A percentile compares a stretch with the other conserved stretches of the same genome.
Conservation (phyloP, 2,888 invertebrate species). For the Phoenoteleia sp. region DNA sequence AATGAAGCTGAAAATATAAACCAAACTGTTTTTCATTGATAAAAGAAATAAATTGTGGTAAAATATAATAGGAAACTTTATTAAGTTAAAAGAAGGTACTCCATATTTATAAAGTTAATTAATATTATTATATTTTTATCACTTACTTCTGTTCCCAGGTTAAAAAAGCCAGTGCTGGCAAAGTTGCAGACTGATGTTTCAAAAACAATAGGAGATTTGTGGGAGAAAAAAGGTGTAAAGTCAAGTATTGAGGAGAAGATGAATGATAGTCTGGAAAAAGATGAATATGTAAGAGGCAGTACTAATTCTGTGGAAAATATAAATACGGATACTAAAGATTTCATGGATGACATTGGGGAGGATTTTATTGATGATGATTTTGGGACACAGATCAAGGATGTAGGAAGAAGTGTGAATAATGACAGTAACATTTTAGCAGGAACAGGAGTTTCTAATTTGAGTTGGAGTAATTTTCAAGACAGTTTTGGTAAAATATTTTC, state of each 20-base stretch:
- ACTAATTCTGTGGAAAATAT: no score
- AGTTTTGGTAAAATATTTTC: constrained; percentile 72
- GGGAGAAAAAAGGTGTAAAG: constrained; percentile 75
- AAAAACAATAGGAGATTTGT: constrained; percentile 79
- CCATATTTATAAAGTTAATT: no score
- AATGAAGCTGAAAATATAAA: no score
- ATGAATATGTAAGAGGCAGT: no score
- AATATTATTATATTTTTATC: no score
- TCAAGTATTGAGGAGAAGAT: not conserved
- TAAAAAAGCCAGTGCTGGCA: constrained; percentile 83
- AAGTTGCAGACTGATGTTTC: constrained; percentile 76
- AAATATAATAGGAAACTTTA: no score
- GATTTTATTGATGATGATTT: constrained; percentile 7
- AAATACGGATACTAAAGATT: no score
- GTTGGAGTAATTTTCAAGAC: constrained; percentile 65
- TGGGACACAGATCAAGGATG: not conserved
- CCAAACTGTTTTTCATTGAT: no score
- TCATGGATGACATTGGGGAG: not conserved
- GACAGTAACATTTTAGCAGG: not conserved
- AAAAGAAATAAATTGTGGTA: no score
- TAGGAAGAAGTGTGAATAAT: no score
- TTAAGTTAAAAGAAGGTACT: no score
- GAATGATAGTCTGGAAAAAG: not conserved
- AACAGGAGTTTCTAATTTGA: constrained; percentile 13
- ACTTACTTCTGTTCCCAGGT: no score